A percentile compares a stretch with the other conserved stretches of the same genome.
Conservation (phyloP, 2,888 invertebrate genomes). For the Pedicia rivosa region DNA sequence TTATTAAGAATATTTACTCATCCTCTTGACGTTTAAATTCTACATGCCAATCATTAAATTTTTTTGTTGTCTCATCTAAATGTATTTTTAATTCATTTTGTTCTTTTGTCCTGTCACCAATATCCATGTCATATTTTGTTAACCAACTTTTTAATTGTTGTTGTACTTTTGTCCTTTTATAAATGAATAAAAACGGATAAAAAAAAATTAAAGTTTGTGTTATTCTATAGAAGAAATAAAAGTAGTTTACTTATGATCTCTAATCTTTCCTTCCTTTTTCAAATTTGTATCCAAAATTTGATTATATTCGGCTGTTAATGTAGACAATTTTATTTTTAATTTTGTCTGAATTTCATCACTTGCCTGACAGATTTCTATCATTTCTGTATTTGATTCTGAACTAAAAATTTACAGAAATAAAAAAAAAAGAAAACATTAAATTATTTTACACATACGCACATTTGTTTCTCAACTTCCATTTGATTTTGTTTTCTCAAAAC, state of each 20-base stretch:
- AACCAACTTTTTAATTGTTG: constrained; percentile 21
- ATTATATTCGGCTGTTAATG: constrained; percentile 12
- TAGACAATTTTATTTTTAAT: constrained; percentile 16
- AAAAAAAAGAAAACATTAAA: no score
- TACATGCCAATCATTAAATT: constrained; percentile 18
- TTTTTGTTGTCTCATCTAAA: constrained; percentile 14
- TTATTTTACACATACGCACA: constrained; percentile 3
- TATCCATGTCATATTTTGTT: constrained; percentile 23
- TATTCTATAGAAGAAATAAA: no score
- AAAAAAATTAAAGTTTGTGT: background rate
- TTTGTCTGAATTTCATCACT: constrained; percentile 17
- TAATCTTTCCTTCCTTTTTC: constrained; percentile 16
- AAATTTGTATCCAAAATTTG: constrained; percentile 15
- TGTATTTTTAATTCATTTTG: constrained; percentile 17
- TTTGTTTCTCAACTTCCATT: constrained; percentile 13
- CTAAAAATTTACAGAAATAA: constrained; percentile 12
- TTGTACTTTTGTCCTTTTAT: constrained; percentile 20
- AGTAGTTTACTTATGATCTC: constrained; percentile 25
- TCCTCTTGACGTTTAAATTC: constrained; percentile 17
- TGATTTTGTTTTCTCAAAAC: constrained; percentile 16
- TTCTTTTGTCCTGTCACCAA: constrained; percentile 22
- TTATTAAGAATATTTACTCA: constrained; percentile 9
- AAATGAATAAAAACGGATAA: background rate
- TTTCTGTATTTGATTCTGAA: constrained; percentile 14
- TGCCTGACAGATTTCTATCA: constrained; percentile 14